Conservation (phyloP, 2,797 vertebrate genomes). For the Benthosema pterotum region DNA sequence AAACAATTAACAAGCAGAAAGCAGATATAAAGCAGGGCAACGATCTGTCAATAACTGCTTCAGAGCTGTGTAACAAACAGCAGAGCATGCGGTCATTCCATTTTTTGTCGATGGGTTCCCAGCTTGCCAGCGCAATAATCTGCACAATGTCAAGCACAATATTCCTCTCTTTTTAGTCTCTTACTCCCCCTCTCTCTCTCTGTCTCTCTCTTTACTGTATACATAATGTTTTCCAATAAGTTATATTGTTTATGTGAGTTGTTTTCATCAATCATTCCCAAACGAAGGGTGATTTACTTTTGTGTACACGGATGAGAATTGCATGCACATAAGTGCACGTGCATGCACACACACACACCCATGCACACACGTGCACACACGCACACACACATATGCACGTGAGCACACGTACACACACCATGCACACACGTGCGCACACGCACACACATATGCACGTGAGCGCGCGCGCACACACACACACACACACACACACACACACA, state of each 20-base stretch:
- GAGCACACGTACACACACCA: slow-evolving; percentile 1
- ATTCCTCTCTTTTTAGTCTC: too few species aligned
- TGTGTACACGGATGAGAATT: neutral
- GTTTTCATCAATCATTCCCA: neutral
- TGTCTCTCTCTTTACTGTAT: neutral
- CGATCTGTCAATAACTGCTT: too few species aligned
- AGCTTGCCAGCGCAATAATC: too few species aligned
- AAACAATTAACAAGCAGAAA: too few species aligned
- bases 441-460: neutral
- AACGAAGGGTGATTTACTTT: neutral
- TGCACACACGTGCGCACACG: neutral
- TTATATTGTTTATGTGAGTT: neutral
- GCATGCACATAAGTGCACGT: neutral
- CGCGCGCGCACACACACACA: neutral
- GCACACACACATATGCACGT: slow-evolving; percentile 8
- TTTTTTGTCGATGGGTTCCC: too few species aligned
- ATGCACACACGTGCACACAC: slow-evolving; percentile 7
- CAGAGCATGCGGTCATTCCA: too few species aligned
- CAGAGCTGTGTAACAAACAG: too few species aligned
- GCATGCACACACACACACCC: neutral
- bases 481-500: slow-evolving; percentile 11
- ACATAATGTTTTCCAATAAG: neutral
- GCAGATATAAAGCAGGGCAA: too few species aligned
- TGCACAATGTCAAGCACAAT: too few species aligned
- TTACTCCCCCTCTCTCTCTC: too few species aligned